Base-by-base conservation (phyloP, 1,140 invertebrate genomes). In the Aphidius ervi region DNA sequence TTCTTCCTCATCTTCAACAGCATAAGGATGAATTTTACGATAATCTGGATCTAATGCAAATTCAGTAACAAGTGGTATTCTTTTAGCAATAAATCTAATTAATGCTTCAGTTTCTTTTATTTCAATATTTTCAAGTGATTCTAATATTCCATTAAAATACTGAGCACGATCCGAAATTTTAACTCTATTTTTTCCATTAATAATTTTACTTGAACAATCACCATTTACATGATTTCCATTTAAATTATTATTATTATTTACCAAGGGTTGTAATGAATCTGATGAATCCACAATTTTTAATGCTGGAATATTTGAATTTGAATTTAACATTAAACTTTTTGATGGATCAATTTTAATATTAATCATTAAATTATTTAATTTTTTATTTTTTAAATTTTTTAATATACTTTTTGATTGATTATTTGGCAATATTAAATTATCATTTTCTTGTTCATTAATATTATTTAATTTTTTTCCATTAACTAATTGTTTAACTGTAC, bases 21-120 rank as follows among this genome's bases (percentile, higher is more conserved):
- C 73, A 60, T 82, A 85, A 40, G 80, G 81, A 75, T 83, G 80
- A 4, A 81, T 31, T 8, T 49, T 67, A 63, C 68, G 77, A 59
- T 81, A 82, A 52, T 75, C 68, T 16, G 68, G 59, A 67, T 80
- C 74, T 5, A 49, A 57, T 5, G 74, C 75, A 9, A 75, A 61
- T 47, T 59, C 31, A 10, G 74, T 74, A n/a, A 81, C 63, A 4
- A 81, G 61, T 9, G 78, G 77, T 23, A 78, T 62, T 63, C 71
- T 67, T 16, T 68, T 63, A 8, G 75, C 54, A 48, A 81, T 68
- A 31, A 74, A 77, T 65, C 75, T 72, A 39, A 81, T 60, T 37
- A 76, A 20, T 41, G 60, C 65, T 6, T 70, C 62, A 8, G 6
- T 31, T 43, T 63, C 62, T 47, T 65, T 53, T 37, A 65, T 62